phyloP scores from a whole-genome alignment of 2,113 vertebrate species.

The Corydoras maculifer region DNA sequence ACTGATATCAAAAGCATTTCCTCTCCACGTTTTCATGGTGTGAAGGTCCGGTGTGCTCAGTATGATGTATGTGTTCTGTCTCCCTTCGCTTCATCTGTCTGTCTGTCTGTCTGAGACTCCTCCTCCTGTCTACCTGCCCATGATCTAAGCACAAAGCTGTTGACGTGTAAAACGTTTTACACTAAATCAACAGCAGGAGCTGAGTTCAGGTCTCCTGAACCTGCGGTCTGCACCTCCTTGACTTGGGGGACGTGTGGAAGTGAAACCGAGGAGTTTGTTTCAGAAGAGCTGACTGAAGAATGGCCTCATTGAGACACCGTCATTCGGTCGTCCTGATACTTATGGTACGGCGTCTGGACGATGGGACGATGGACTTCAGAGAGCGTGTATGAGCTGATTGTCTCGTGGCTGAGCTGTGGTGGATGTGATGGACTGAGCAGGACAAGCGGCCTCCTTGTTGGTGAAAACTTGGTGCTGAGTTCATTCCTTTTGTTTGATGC shows the following conservation, averaged over 20 bases:
- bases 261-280: slow-evolving; percentile 29
- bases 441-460: slow-evolving; percentile 31
- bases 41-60: background rate
- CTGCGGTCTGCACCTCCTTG: background rate
- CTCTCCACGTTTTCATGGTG: background rate
- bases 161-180: background rate
- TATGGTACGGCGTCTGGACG: slow-evolving; percentile 21
- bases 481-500: too few species aligned
- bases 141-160: slow-evolving; percentile 33
- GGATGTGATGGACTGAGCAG: slow-evolving; percentile 15
- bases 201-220: background rate
- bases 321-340: slow-evolving; percentile 20
- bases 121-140: background rate
- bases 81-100: background rate
- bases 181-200: too few species aligned
- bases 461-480: slow-evolving; percentile 24
- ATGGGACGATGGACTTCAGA: slow-evolving; percentile 16
- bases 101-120: background rate
- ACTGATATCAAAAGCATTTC: too few species aligned
- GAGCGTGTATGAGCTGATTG: slow-evolving; percentile 13
- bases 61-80: background rate
- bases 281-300: slow-evolving; percentile 27
- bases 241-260: slow-evolving; percentile 9
- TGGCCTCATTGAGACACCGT: slow-evolving; percentile 23
- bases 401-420: slow-evolving; percentile 8